These are phyloP conservation scores for Gulo gulo DNA, from an alignment of 2,113 vertebrate species.

Conservation along the genomic window DNA sequence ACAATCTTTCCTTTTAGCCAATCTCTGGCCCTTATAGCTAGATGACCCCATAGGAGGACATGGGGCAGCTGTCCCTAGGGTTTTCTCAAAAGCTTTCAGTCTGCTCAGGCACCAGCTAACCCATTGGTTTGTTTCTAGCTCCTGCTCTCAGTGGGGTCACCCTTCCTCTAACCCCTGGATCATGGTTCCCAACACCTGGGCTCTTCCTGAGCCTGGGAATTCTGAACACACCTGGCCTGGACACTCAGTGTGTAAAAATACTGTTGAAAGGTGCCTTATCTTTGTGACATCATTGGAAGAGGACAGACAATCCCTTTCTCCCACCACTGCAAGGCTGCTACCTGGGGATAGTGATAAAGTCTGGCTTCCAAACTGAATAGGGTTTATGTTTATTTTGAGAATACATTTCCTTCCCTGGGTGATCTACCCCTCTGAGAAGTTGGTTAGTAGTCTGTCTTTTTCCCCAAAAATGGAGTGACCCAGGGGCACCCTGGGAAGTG, in stretches of 20 bases:
- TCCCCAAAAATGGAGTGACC: not conserved
- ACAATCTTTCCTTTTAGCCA: not conserved
- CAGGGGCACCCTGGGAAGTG: not conserved
- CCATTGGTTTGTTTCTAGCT: not conserved
- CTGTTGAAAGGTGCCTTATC: not conserved
- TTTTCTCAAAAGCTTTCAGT: not conserved
- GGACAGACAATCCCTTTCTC: accelerated
- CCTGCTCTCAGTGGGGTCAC: not conserved
- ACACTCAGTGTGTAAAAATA: accelerated
- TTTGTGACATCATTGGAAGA: not conserved
- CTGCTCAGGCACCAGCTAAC: not conserved
- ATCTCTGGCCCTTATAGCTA: not conserved
- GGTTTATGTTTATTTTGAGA: not conserved
- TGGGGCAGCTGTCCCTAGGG: not conserved
- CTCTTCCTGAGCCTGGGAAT: not conserved
- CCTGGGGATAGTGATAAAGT: not conserved
- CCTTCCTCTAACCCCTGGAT: too few relatives aligned
- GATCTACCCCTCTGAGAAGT: not conserved
- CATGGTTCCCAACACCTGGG: not conserved
- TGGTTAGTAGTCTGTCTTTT: not conserved
- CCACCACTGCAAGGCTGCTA: not conserved
- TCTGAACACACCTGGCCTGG: not conserved
- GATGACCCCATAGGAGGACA: not conserved
- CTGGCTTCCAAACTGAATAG: not conserved
- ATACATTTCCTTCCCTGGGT: not conserved